phyloP scores from a whole-genome alignment of 2,113 vertebrate genomes.

The Mesembrinibis cayennensis region DNA sequence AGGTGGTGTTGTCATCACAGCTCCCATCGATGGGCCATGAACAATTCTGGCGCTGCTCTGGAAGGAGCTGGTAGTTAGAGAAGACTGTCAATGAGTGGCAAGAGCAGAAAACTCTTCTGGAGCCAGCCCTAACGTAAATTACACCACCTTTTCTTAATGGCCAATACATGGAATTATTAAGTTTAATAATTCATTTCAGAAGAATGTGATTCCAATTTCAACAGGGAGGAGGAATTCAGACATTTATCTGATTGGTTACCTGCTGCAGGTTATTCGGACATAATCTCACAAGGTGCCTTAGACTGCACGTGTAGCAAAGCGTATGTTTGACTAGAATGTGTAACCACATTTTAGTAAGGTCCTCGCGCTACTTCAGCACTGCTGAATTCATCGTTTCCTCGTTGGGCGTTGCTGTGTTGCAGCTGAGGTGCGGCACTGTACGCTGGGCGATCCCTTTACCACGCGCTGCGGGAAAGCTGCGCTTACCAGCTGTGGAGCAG shows the following conservation, averaged over 20 bases:
- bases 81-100: not conserved
- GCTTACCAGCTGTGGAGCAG: not conserved
- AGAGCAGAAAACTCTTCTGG: not conserved
- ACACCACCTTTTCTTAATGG: not conserved
- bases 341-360: not conserved
- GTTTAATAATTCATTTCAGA: not conserved
- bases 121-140: not conserved
- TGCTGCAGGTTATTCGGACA: not conserved
- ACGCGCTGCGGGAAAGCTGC: not conserved
- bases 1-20: not conserved
- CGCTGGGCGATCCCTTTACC: rapidly evolving
- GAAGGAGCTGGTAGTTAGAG: not conserved
- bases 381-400: not conserved
- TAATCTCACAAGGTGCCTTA: not conserved
- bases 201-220: not conserved
- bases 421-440: not conserved
- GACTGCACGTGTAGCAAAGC: rapidly evolving
- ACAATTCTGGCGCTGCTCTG: not conserved
- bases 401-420: not conserved
- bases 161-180: not conserved
- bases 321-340: not conserved
- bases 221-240: not conserved
- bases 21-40: rapidly evolving
- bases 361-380: not conserved
- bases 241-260: not conserved